These are phyloP conservation scores for Agrypnus murinus DNA, from an alignment of 2,888 invertebrate species.

Conservation along the genomic window DNA sequence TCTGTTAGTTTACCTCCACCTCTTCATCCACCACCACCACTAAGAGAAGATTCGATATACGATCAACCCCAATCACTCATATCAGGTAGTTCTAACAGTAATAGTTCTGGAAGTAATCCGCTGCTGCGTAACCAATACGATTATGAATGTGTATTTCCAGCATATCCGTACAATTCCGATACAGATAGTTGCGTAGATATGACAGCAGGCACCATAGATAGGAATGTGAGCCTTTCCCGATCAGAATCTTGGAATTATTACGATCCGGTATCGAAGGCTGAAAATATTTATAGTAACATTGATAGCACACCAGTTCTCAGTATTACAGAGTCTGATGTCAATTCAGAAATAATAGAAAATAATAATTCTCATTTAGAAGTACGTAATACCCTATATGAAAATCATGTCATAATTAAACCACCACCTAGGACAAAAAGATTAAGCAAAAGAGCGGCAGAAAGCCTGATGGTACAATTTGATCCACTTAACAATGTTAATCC, in stretches of 20 bases:
- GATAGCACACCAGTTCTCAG: conserved; percentile 64
- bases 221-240: conserved; percentile 66
- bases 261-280: conserved; percentile 63
- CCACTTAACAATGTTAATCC: conserved; percentile 70
- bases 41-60: conserved; percentile 74
- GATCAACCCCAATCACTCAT: conserved; percentile 73
- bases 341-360: conserved; percentile 47
- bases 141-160: conserved; percentile 71
- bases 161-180: conserved; percentile 64
- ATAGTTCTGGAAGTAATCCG: conserved; percentile 61
- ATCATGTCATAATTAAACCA: conserved; percentile 63
- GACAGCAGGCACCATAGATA: conserved; percentile 59
- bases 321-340: conserved; percentile 17
- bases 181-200: conserved; percentile 59
- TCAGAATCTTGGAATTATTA: conserved; percentile 75
- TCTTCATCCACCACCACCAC: conserved; percentile 76
- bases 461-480: conserved; percentile 85
- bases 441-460: conserved; percentile 69
- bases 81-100: conserved; percentile 63
- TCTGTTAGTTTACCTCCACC: conserved; percentile 73
- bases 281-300: conserved; percentile 61
- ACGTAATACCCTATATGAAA: conserved; percentile 72
- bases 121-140: conserved; percentile 61
- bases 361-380: conserved; percentile 50
- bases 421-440: conserved; percentile 51